Conservation (phyloP, 2,113 vertebrate species). For the Acrocephalus kingi region DNA sequence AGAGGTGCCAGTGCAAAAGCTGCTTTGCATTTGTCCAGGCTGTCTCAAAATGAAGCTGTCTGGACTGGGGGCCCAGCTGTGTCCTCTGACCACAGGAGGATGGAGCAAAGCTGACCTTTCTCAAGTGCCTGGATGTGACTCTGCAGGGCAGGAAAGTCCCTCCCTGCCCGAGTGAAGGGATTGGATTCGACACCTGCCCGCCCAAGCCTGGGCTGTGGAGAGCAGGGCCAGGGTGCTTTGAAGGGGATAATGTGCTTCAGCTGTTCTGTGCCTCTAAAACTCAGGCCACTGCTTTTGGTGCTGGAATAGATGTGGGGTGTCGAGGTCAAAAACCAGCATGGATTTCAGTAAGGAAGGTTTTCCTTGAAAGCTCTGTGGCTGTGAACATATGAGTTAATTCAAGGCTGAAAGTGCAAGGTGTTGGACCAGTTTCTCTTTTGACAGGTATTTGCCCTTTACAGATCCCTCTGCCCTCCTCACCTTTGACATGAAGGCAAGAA, state of each 20-base stretch:
- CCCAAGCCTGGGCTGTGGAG: neutral
- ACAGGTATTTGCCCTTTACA: neutral
- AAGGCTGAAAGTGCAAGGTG: neutral
- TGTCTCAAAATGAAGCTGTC: neutral
- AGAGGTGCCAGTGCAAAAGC: neutral
- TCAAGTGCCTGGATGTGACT: neutral
- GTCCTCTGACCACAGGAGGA: neutral
- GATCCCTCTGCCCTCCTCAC: neutral
- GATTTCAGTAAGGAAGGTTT: neutral
- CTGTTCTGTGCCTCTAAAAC: neutral
- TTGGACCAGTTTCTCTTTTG: neutral
- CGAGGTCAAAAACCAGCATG: neutral
- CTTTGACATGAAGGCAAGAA: fast-evolving
- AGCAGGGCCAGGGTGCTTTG: neutral
- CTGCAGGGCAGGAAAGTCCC: neutral
- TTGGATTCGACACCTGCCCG: constrained; percentile 12
- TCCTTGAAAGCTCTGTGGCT: fast-evolving
- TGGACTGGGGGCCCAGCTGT: neutral
- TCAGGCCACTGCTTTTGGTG: neutral
- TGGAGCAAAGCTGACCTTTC: neutral
- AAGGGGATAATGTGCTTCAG: constrained; percentile 4
- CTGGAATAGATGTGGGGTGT: neutral
- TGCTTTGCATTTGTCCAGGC: neutral
- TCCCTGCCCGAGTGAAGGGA: neutral
- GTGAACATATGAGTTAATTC: neutral